These are phyloP conservation scores for Xenus cinereus DNA, from an alignment of 2,113 vertebrate genomes.

Conservation along the genomic window DNA sequence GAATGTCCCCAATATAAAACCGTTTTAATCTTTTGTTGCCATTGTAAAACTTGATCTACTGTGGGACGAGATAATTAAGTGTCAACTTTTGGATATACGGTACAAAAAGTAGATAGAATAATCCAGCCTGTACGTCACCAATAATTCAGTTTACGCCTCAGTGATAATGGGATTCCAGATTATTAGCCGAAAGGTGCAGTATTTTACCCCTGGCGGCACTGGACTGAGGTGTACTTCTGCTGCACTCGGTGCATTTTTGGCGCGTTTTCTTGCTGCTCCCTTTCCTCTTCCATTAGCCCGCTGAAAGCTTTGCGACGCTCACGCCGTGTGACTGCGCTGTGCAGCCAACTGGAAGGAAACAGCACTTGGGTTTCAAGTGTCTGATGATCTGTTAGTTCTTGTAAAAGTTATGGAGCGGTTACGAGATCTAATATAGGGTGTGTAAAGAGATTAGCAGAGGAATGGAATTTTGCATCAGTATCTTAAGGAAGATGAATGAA, in stretches of 20 bases:
- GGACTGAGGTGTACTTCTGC: neutral
- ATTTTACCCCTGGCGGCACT: slow-evolving; percentile 35
- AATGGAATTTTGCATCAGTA: neutral
- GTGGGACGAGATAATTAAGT: slow-evolving; percentile 76
- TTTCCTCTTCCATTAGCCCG: neutral
- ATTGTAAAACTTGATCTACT: slow-evolving; percentile 79
- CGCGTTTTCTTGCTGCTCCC: neutral
- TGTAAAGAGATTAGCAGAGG: neutral
- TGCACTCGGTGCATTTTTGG: neutral
- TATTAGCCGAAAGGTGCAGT: slow-evolving; percentile 55
- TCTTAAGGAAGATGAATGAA: neutral
- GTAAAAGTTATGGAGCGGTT: neutral
- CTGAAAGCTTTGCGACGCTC: neutral
- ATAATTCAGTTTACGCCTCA: slow-evolving; percentile 68
- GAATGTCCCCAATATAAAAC: slow-evolving; percentile 70
- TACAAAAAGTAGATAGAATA: slow-evolving; percentile 48
- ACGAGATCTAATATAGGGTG: neutral
- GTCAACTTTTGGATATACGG: slow-evolving; percentile 70
- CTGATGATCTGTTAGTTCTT: neutral
- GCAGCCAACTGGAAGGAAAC: slow-evolving; percentile 48
- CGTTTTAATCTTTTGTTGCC: slow-evolving; percentile 76
- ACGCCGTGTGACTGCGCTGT: neutral
- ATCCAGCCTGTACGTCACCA: slow-evolving; percentile 63
- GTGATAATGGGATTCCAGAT: slow-evolving; percentile 70
- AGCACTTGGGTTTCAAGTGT: neutral